These are phyloP conservation scores for Himantopus leucocephalus DNA, from an alignment of 2,113 vertebrate genomes.

Conservation along the genomic window DNA sequence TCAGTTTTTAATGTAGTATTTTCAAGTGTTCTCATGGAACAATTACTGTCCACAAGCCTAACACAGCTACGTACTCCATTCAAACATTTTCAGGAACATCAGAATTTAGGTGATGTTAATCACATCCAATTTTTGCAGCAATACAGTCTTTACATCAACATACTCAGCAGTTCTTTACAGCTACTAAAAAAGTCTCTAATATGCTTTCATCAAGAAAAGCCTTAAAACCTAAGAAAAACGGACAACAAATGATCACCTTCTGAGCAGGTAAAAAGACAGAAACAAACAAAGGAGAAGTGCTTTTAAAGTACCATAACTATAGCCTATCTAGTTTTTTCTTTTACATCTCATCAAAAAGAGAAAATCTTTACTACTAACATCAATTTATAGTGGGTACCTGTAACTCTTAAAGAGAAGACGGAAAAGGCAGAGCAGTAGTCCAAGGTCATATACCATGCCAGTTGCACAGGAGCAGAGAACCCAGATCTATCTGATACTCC, in stretches of 20 bases:
- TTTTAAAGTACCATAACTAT: background rate
- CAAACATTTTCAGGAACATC: background rate
- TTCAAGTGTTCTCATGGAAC: background rate
- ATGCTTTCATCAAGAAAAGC: background rate
- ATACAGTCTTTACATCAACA: background rate
- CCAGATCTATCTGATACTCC: background rate
- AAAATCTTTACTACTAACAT: background rate
- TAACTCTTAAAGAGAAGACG: background rate
- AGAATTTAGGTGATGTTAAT: background rate
- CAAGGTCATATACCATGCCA: conserved; percentile 32
- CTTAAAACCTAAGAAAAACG: background rate
- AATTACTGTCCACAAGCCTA: background rate
- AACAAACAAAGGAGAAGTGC: background rate
- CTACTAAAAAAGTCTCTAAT: background rate
- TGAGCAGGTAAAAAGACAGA: background rate
- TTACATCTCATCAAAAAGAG: background rate
- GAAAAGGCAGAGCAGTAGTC: background rate
- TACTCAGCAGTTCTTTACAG: background rate
- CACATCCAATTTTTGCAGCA: background rate
- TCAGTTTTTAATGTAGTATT: background rate
- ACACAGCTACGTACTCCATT: background rate
- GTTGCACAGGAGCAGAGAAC: background rate
- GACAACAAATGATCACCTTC: background rate
- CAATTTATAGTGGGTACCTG: background rate
- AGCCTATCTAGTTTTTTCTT: background rate